Base-by-base conservation (phyloP, 2,888 invertebrate genomes). In the Tuta absoluta region DNA sequence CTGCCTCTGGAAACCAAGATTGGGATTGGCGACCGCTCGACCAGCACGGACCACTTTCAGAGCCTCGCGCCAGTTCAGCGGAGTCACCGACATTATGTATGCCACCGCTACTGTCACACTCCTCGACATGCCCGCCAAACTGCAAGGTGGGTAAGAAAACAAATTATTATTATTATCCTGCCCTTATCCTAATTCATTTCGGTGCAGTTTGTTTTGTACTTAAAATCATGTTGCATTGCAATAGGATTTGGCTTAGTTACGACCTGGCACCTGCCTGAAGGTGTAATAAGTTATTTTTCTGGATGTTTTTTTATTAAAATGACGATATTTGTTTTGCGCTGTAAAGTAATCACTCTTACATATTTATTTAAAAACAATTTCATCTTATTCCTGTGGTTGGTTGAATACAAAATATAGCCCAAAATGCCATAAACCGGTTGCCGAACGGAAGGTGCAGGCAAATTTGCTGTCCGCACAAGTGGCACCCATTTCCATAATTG, bases 61-160 rank as follows among this genome's bases (percentile, higher is more conserved):
- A 0, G 98, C 95, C 79, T 98, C 98, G 74, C 97, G 96, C 97
- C 98, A 98, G 65, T 94, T 95, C 60, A 98, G 93, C 68, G 95
- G 93, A 33, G 98, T 98, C 67, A 96, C 97, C 57, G 97, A 96
- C 98, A 99, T 98, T 70, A 99, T 96, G 90, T 99, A 99, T 49
- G 98, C 98, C 65, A 98, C 97, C 0, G 97, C 97, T 63, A 99
- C 96, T 0, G 99, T 98, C 71, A 98, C 98, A 79, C 98, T 98
- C 23, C 99, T 94, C 0, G 98, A 98, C 95, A 99, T 98, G 37
- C 99, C 99, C 21, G 98, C 99, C 80, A 99, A 91, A 86, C 98
- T 98, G 90, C 61, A 62, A 62, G 59, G 8, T 69, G 67, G 67
- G 63, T 8, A 33, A 33, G 8, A 33, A 33, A 10, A 5, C 5